Base-by-base conservation (phyloP, 2,888 invertebrate genomes). In the Lasioglossum marginatum region DNA sequence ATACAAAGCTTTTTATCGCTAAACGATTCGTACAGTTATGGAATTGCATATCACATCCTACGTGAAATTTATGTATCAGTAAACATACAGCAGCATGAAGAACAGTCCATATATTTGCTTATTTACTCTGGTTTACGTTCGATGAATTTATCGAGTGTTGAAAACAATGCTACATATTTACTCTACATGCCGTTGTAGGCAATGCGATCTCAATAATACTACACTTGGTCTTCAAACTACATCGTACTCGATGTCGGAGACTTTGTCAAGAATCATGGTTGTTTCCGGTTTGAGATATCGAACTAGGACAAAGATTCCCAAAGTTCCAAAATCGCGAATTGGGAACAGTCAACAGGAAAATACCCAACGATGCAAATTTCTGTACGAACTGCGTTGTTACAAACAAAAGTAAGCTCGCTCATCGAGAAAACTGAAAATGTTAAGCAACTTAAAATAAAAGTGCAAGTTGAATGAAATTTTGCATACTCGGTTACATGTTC, bases 261-360 rank as follows among this genome's bases (percentile, higher is more conserved):
- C 68, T 68, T 60, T n/a, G n/a, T 73, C 37, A 43, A 52, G 70
- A 52, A 73, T 40, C 66, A 63, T 71, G 27, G 63, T 57, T 40
- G 60, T 48, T 63, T 73, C 60, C 72, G 48, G 45, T 60, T 52
- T 34, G 12, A 48, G n/a, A 63, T 40, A 77, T 66, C 52, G 73
- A 84, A 84, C 70, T 84, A 40, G 82, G 52, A 73, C 76, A 68
- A 77, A 76, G 85, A 82, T 57, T 75, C 71, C n/a, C 4, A 37
- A 82, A 87, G 75, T 84, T 84, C 16, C 19, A 4, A 82, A 85
- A 77, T 78, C 66, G 34, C 37, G 57, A 73, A 57, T 80, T 73
- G 27, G 82, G 45, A 80, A 45, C 78, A 79, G 75, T 52, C 77
- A 68, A 71, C 45, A 60, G 81, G 40, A 80, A 79, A 78, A 82